These are phyloP conservation scores for Rhamphomyia laevipes DNA, from an alignment of 2,888 invertebrate species.

Conservation along the genomic window DNA sequence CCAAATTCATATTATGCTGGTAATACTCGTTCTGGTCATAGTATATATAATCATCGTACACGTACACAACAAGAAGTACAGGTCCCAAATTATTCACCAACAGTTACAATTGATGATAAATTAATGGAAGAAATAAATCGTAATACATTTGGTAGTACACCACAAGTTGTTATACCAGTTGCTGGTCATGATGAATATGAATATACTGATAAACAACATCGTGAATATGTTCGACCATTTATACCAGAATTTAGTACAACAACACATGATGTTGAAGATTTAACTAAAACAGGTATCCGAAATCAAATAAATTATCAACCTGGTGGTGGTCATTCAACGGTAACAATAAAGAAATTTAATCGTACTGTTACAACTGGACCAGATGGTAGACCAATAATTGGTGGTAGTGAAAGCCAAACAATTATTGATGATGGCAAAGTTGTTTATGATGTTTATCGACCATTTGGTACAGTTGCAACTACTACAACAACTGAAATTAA, in stretches of 20 bases:
- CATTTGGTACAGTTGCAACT: conserved; percentile 26
- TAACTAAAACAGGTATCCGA: conserved; percentile 3
- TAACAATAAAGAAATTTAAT: conserved; percentile 26
- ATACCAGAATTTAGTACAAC: conserved; percentile 8
- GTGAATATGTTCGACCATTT: too few species aligned
- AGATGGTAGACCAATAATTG: conserved; percentile 26
- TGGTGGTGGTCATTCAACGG: conserved; percentile 19
- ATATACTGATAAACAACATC: conserved; percentile 5
- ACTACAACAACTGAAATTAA: conserved; percentile 12
- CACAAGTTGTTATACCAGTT: conserved; percentile 19
- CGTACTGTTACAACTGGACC: conserved; percentile 25
- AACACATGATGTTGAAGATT: conserved; percentile 5
- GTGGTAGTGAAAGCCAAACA: conserved; percentile 26
- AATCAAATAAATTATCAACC: conserved; percentile 14
- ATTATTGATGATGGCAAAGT: conserved; percentile 31
- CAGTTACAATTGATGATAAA: conserved; percentile 21
- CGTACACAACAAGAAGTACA: conserved; percentile 23
- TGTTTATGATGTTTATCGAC: conserved; percentile 26
- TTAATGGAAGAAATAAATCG: conserved; percentile 11
- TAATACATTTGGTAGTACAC: conserved; percentile 13
- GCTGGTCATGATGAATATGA: conserved; percentile 15
- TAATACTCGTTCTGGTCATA: conserved; percentile 3
- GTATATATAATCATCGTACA: conserved; percentile 25
- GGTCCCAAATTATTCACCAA: conserved; percentile 29
- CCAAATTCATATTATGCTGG: neutral